A percentile compares a stretch with the other conserved stretches of the same genome.
Conservation (phyloP, 2,888 invertebrate species). For the Patella ulyssiponensis region DNA sequence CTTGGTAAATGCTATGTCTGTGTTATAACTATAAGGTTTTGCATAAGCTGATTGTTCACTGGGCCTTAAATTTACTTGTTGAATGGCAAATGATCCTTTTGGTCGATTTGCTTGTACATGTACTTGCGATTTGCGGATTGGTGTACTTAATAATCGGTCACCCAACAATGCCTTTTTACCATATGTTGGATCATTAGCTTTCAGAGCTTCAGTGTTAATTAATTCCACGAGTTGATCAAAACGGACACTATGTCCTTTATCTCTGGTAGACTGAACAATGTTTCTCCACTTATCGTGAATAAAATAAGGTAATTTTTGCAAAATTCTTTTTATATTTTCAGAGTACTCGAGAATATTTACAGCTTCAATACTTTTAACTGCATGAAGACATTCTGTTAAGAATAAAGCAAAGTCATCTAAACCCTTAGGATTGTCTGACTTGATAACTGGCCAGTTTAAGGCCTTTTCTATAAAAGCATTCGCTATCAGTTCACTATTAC, state of each 20-base stretch:
- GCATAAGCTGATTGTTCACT: too few relatives aligned
- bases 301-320: constrained; percentile 31
- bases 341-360: constrained; percentile 26
- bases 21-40: not conserved
- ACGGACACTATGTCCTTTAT: constrained; percentile 5
- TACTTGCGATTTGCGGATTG: not conserved
- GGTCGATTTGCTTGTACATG: too few relatives aligned
- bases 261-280: constrained; percentile 20
- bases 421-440: constrained; percentile 21
- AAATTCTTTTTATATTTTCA: constrained; percentile 30
- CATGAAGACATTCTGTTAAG: constrained; percentile 33
- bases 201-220: not conserved
- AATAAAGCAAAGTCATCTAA: constrained; percentile 35
- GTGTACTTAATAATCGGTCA: not conserved
- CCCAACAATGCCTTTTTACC: not conserved
- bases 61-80: too few relatives aligned
- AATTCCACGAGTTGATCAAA: constrained; percentile 13
- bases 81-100: too few relatives aligned
- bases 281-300: constrained; percentile 35
- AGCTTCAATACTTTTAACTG: constrained; percentile 13
- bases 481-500: constrained; percentile 13
- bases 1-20: not conserved
- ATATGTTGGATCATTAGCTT: not conserved
- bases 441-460: not conserved
- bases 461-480: constrained; percentile 6